Percentiles rank a stretch among this genome's conserved stretches.
These are phyloP conservation scores for Heloderma charlesbogerti DNA, from an alignment of 2,113 vertebrate species.

Conservation along the genomic window DNA sequence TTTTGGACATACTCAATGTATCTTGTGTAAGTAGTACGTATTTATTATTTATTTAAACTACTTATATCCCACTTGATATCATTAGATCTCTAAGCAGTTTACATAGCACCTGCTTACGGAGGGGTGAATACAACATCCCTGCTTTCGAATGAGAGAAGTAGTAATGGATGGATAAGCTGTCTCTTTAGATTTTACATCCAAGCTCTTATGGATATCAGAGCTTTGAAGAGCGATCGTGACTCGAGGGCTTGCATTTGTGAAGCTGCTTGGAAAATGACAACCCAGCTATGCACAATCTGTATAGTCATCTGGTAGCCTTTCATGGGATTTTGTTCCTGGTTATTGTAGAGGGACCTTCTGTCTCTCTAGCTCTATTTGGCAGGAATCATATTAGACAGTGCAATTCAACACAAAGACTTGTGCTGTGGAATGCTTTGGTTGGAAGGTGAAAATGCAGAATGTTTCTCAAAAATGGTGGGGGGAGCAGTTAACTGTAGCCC, in stretches of 20 bases:
- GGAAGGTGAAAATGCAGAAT: background rate
- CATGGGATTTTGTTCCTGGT: slow-evolving; percentile 18
- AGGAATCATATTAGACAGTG: background rate
- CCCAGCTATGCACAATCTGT: slow-evolving; percentile 1
- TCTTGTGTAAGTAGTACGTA: background rate
- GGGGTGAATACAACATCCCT: background rate
- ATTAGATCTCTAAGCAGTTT: background rate
- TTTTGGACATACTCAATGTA: background rate
- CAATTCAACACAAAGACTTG: slow-evolving; percentile 35
- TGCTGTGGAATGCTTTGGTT: background rate
- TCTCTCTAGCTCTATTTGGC: slow-evolving; percentile 13
- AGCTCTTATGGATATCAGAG: background rate
- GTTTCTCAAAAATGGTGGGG: background rate
- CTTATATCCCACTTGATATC: too few relatives aligned
- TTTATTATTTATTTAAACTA: too few relatives aligned
- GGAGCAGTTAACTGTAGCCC: background rate
- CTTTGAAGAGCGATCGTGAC: background rate
- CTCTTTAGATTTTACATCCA: background rate
- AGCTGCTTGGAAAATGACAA: background rate
- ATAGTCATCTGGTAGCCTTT: slow-evolving; percentile 36
- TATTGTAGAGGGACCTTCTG: background rate
- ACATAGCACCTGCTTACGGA: background rate
- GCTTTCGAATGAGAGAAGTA: background rate
- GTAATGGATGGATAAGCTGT: background rate
- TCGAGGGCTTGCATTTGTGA: background rate